Evolutionary conservation across 1,140 invertebrate genomes (phyloP).

Genomic region (Teleopsis dalmanni): DNA sequence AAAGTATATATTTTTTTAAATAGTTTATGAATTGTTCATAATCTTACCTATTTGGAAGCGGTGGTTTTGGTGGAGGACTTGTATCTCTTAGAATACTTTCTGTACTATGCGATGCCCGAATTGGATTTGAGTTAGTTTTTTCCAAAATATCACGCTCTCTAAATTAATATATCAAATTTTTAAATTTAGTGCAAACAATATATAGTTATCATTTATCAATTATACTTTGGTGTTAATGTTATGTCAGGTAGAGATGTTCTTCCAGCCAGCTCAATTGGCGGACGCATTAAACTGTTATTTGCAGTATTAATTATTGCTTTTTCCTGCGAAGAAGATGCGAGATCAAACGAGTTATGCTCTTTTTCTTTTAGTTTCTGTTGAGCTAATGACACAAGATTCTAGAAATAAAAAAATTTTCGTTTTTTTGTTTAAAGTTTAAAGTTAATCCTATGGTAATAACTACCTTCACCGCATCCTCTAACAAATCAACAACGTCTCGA

Average conservation of each 20-base stretch:
- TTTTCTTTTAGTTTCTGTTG: conserved; percentile 59
- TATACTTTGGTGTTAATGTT: conserved; percentile 59
- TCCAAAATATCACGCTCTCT: conserved; percentile 40
- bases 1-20: not conserved
- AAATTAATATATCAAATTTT: conserved; percentile 2
- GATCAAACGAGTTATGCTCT: conserved; percentile 27
- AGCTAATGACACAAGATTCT: conserved; percentile 58
- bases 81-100: conserved; percentile 54
- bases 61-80: conserved; percentile 75
- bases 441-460: conserved; percentile 7
- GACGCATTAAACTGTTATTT: conserved; percentile 18
- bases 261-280: conserved; percentile 28
- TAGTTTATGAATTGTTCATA: not conserved
- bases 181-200: not conserved
- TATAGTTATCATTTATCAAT: not conserved
- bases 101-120: conserved; percentile 64
- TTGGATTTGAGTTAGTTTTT: conserved; percentile 46
- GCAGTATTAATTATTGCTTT: not conserved
- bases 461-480: conserved; percentile 73
- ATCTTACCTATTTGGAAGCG: conserved; percentile 59
- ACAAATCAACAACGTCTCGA: conserved; percentile 64
- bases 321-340: conserved; percentile 5
- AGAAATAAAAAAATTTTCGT: not conserved
- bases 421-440: not conserved
- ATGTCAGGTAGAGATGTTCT: conserved; percentile 65